Evolutionary conservation across 1,140 invertebrate species (phyloP).

Genomic region (Venturia canescens): DNA sequence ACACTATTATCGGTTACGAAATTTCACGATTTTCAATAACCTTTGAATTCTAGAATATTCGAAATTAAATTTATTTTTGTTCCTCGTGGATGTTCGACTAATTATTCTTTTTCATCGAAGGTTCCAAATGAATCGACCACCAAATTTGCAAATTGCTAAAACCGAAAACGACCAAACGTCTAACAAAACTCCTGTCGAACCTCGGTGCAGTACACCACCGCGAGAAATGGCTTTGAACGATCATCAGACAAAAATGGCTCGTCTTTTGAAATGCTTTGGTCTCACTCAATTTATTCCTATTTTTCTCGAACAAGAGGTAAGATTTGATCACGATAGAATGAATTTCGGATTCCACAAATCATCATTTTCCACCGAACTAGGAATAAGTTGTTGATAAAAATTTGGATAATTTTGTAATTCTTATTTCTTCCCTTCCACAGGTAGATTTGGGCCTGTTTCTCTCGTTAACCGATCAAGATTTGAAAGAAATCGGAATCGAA

Average conservation of each 20-base stretch:
- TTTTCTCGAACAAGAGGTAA: constrained; percentile 73
- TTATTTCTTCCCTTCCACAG: constrained; percentile 53
- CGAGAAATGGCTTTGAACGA: constrained; percentile 62
- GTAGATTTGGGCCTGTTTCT: constrained; percentile 71
- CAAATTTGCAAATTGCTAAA: constrained; percentile 58
- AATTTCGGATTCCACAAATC: constrained; percentile 9
- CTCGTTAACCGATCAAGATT: constrained; percentile 66
- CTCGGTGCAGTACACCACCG: constrained; percentile 68
- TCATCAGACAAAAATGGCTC: constrained; percentile 61
- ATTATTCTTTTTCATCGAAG: constrained; percentile 49
- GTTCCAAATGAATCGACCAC: constrained; percentile 59
- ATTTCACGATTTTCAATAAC: no score
- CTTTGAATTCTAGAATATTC: no score
- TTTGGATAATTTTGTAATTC: no score
- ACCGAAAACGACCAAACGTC: background rate
- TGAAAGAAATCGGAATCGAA: constrained; percentile 70
- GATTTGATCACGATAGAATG: constrained; percentile 22
- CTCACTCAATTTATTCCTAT: constrained; percentile 62
- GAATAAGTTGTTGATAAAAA: no score
- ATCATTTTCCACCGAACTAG: no score
- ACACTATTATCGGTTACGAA: no score
- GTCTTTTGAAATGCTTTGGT: constrained; percentile 63
- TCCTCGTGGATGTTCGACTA: background rate
- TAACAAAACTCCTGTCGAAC: constrained; percentile 65
- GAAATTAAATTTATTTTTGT: background rate